Percentiles rank a stretch among this genome's conserved stretches.
These are phyloP conservation scores for Eretmochelys imbricata DNA, from an alignment of 2,113 vertebrate genomes.

Conservation along the genomic window DNA sequence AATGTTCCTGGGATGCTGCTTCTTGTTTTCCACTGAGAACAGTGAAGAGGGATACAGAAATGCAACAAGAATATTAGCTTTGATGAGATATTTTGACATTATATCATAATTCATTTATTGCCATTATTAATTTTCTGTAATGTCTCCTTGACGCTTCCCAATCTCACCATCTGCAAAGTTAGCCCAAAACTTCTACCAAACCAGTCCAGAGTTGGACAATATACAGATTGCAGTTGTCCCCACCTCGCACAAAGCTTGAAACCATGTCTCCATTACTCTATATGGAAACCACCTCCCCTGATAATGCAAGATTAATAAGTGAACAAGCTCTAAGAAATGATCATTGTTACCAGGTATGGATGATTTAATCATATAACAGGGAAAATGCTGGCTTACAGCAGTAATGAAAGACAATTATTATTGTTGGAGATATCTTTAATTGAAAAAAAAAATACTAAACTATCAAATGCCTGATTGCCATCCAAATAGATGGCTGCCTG, in stretches of 20 bases:
- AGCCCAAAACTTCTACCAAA: not conserved
- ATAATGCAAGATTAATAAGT: not conserved
- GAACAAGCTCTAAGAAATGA: not conserved
- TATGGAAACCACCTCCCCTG: not conserved
- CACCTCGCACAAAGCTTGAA: not conserved
- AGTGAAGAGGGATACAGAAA: not conserved
- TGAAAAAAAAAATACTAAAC: conserved; percentile 22
- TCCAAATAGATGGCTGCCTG: conserved; percentile 19
- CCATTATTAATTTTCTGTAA: not conserved
- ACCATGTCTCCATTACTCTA: not conserved
- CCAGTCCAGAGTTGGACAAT: not conserved
- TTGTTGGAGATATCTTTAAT: not conserved
- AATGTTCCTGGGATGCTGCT: not conserved
- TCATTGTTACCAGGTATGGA: not conserved
- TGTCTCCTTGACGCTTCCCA: not conserved
- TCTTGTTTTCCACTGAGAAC: not conserved
- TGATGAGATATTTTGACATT: not conserved
- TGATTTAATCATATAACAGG: not conserved
- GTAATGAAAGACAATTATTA: not conserved
- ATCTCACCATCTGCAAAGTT: not conserved
- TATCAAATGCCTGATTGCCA: conserved; percentile 2
- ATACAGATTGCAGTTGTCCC: not conserved
- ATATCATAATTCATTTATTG: not conserved
- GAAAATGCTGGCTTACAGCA: not conserved
- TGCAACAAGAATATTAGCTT: not conserved